Base-by-base conservation (phyloP, 2,113 vertebrate genomes). In the Pseudorhombus dupliciocellatus region DNA sequence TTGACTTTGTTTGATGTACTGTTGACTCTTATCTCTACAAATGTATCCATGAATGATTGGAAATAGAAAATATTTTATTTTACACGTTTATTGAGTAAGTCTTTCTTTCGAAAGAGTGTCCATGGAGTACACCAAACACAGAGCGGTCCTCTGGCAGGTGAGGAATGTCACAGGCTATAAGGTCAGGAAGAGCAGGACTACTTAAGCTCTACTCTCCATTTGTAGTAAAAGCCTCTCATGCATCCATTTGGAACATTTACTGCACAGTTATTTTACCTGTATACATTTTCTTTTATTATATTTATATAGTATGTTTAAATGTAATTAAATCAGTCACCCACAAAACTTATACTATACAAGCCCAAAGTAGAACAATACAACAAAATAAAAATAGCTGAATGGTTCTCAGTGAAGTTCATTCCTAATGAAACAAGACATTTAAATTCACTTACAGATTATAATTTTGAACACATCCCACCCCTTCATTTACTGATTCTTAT, bases 1-100 rank as follows among this genome's bases (percentile, higher is more conserved):
- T 75, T 80, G 78, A 83, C 75, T 81, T 83, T 85, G 77, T 89
- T 88, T 88, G 76, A 75, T 88, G 82, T 88, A 83, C 83, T 79
- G 82, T 86, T 86, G 42, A 80, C 79, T 80, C 84, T 86, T 89
- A 87, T 86, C 88, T 82, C 81, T 70, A 69, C 74, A 88, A 84
- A 84, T 87, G 89, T 92, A 90, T 66, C 81, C 84, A 87, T 83
- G 73, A 80, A 87, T 81, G 72, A 87, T 86, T 85, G 73, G 75
- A 89, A 84, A 87, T 86, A 86, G 88, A 89, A 87, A 69, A 63
- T 71, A 85, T 88, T 90, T 90, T 90, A 86, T 90, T 88, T 92
- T 92, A 86, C 79, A 91, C 75, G 66, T 80, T 81, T 61, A 46
- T 60, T 26, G 77, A 37, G 62, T 84, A 61, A 69, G 63, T 89